Evolutionary conservation across 1,140 invertebrate species (phyloP).

Genomic region (Apis laboriosa): DNA sequence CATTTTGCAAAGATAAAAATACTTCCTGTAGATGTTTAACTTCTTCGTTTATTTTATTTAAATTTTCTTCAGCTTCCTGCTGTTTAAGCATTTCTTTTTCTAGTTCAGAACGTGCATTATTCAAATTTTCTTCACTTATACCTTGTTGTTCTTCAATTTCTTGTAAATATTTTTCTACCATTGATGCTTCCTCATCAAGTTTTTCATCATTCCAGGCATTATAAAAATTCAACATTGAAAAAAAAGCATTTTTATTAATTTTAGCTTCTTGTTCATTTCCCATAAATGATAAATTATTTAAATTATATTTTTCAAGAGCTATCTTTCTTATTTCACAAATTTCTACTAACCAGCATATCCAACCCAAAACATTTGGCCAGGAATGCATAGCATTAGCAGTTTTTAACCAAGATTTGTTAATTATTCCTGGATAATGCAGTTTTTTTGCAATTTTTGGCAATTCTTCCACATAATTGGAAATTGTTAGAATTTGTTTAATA

Average conservation of each 20-base stretch:
- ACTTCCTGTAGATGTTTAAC: slow-evolving; percentile 48
- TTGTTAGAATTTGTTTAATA: slow-evolving; percentile 66
- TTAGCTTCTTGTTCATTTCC: slow-evolving; percentile 55
- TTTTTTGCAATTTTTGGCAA: slow-evolving; percentile 81
- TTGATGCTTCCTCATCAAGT: slow-evolving; percentile 62
- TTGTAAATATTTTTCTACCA: slow-evolving; percentile 63
- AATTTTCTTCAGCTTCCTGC: slow-evolving; percentile 43
- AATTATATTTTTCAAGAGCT: slow-evolving; percentile 60
- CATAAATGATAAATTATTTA: slow-evolving; percentile 63
- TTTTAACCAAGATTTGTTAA: slow-evolving; percentile 83
- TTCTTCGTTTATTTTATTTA: slow-evolving; percentile 45
- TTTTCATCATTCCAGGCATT: slow-evolving; percentile 72
- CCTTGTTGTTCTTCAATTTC: slow-evolving; percentile 60
- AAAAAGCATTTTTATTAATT: slow-evolving; percentile 58
- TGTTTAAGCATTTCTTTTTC: slow-evolving; percentile 49
- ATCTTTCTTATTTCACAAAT: slow-evolving; percentile 71
- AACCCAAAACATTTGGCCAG: slow-evolving; percentile 82
- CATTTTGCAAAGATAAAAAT: slow-evolving; percentile 45
- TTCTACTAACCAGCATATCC: slow-evolving; percentile 82
- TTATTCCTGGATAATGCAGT: slow-evolving; percentile 81
- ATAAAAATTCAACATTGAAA: slow-evolving; percentile 63
- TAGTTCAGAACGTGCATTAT: slow-evolving; percentile 31
- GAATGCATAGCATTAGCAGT: slow-evolving; percentile 83
- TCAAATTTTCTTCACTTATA: slow-evolving; percentile 53
- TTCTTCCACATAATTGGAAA: slow-evolving; percentile 74